phyloP scores from a whole-genome alignment of 2,113 vertebrate genomes.

The Eretmochelys imbricata region DNA sequence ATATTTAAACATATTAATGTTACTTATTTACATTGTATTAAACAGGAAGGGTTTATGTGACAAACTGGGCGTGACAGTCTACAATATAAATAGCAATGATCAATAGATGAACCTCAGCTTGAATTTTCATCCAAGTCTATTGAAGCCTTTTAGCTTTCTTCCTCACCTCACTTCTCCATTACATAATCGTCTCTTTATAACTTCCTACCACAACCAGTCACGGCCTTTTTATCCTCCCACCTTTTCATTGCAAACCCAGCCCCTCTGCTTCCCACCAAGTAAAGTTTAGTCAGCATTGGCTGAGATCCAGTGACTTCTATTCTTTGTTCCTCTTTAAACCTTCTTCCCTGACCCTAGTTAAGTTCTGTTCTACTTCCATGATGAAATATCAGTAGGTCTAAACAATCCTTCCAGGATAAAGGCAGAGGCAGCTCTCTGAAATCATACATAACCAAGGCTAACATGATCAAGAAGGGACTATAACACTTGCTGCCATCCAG shows the following conservation, averaged over 20 bases:
- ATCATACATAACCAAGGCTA: not conserved
- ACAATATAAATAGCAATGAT: not conserved
- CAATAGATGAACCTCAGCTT: not conserved
- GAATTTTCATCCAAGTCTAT: not conserved
- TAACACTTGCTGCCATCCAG: not conserved
- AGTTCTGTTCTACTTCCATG: not conserved
- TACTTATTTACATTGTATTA: rapidly evolving
- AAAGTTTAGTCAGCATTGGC: not conserved
- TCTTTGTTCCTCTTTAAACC: not conserved
- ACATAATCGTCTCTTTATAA: not conserved
- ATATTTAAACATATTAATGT: not conserved
- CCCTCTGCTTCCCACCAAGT: not conserved
- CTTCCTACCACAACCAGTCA: rapidly evolving
- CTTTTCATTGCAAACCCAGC: not conserved
- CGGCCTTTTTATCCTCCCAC: not conserved
- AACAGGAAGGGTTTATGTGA: not conserved
- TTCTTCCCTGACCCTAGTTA: not conserved
- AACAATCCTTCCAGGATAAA: not conserved
- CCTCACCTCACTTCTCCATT: not conserved
- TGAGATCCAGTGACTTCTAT: not conserved
- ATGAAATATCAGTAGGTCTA: not conserved
- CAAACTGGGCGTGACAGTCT: not conserved
- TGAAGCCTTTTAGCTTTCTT: not conserved
- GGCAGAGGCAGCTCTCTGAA: not conserved
- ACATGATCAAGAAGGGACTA: not conserved